Percentiles rank a stretch among this genome's conserved stretches.
Evolutionary conservation across 2,888 invertebrate species (phyloP).

Genomic region (Sacculina carcini): DNA sequence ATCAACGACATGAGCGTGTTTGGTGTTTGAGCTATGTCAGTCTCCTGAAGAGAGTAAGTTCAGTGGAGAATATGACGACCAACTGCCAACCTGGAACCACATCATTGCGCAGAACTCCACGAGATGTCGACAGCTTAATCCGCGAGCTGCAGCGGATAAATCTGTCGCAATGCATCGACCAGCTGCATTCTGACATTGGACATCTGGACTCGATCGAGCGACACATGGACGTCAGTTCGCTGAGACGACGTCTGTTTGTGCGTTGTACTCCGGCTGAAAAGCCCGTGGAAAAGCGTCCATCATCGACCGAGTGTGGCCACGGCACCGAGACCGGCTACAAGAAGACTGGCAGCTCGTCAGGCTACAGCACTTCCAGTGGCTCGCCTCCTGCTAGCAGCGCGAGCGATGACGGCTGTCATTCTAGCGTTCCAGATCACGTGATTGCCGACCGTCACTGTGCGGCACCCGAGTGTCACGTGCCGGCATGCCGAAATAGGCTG

Average conservation of each 20-base stretch:
- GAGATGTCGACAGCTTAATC: neutral
- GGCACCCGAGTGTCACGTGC: neutral
- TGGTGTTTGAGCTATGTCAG: too few species aligned
- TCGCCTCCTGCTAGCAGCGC: neutral
- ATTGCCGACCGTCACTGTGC: neutral
- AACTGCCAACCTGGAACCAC: too few species aligned
- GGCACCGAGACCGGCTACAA: neutral
- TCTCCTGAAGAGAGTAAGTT: too few species aligned
- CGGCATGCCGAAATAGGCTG: neutral
- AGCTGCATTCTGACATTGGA: neutral
- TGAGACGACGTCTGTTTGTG: neutral
- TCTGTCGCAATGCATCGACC: neutral
- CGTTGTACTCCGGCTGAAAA: neutral
- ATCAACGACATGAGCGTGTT: too few species aligned
- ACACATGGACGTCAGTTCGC: neutral
- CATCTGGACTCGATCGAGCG: neutral
- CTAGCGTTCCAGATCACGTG: too few species aligned
- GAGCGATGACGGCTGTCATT: neutral
- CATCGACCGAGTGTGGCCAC: too few species aligned
- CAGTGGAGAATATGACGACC: too few species aligned
- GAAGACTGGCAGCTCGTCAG: conserved; percentile 3
- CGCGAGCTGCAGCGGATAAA: neutral
- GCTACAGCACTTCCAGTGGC: neutral
- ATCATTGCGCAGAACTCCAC: too few species aligned
- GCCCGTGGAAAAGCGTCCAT: too few species aligned